Evolutionary conservation across 2,888 invertebrate genomes (phyloP), one percentile per base, ranked within the genome.

Genomic region (Limnephilus auricula): DNA sequence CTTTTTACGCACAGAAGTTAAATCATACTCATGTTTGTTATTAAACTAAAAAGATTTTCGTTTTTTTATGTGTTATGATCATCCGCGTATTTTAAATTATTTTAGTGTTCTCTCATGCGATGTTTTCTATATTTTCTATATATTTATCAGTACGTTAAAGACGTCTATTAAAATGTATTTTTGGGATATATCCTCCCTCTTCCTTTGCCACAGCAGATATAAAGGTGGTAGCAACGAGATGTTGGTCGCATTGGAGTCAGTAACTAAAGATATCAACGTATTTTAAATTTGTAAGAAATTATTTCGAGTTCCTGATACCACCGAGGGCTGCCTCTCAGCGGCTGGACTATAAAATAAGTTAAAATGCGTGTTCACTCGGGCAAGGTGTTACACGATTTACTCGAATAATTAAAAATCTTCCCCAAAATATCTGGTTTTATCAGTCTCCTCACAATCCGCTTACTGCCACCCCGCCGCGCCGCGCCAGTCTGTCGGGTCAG

Each of bases 381-480:
- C 25, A 5, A 65, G 65, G 65, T 65, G 65, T 65, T 65, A 45
- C 15, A 45, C 45, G 45, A 45, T 45, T 45, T 45, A 45, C 15
- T 18, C 18, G 50, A 50, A 50, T 50, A 50, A 50, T 50, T 50
- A 3, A 50, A 50, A 18, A 50, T 50, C 50, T 18, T 18, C 50
- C 65, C 65, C 25, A 25, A 65, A 65, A 25, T 65, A 25, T n/a
- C 9, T 65, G 25, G 65, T 65, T 65, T 65, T 25, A 65, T 65
- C 65, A 65, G 65, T 65, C 65, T 65, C 2, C 65, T n/a, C 25
- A 65, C 65, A 25, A n/a, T 65, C 65, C 65, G 65, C 65, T 65
- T 65, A 65, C 65, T 65, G 65, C 65, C 65, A n/a, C 80, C 86
- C 80, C 82, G 45, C 40, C 85, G 85, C 90, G 25, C 30, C 87